These are phyloP conservation scores for Anas bahamensis DNA, from an alignment of 2,797 vertebrate genomes.

Conservation along the genomic window DNA sequence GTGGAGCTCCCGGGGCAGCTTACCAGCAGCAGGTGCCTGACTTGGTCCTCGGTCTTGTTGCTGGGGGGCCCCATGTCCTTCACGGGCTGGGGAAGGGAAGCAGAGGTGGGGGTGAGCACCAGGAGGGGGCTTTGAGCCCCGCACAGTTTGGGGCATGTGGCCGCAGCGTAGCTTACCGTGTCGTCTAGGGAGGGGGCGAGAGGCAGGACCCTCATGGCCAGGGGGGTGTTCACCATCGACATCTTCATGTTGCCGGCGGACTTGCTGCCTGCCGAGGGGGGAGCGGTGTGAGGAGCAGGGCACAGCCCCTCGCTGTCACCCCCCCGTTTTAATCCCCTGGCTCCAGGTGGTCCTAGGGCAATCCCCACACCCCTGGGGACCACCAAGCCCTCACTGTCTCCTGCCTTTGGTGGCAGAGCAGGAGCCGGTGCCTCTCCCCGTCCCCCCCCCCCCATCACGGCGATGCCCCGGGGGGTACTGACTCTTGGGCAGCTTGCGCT, in stretches of 20 bases:
- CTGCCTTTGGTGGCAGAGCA: fast-evolving
- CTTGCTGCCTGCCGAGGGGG: constrained; percentile 47
- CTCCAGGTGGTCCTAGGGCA: too few species aligned
- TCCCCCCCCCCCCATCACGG: fast-evolving
- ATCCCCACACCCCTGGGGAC: not conserved
- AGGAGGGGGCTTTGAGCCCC: not conserved
- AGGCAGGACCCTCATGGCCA: constrained; percentile 61
- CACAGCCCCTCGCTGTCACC: not conserved
- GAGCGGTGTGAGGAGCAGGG: not conserved
- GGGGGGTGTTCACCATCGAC: constrained; percentile 73
- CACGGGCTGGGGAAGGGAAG: constrained; percentile 57
- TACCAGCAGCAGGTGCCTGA: constrained; percentile 87
- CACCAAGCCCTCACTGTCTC: not conserved
- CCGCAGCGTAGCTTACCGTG: constrained; percentile 60
- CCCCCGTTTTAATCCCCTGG: not conserved
- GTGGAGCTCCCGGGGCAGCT: not conserved
- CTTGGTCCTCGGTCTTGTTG: constrained; percentile 83
- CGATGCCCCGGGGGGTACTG: not conserved
- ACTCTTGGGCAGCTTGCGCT: constrained; percentile 78
- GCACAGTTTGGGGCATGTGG: fast-evolving
- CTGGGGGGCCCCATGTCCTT: constrained; percentile 63
- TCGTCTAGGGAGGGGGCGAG: not conserved
- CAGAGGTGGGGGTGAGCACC: not conserved
- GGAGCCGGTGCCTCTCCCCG: fast-evolving
- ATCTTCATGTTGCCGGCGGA: constrained; percentile 72